phyloP scores from a whole-genome alignment of 2,797 vertebrate species.

The Florisuga fusca region DNA sequence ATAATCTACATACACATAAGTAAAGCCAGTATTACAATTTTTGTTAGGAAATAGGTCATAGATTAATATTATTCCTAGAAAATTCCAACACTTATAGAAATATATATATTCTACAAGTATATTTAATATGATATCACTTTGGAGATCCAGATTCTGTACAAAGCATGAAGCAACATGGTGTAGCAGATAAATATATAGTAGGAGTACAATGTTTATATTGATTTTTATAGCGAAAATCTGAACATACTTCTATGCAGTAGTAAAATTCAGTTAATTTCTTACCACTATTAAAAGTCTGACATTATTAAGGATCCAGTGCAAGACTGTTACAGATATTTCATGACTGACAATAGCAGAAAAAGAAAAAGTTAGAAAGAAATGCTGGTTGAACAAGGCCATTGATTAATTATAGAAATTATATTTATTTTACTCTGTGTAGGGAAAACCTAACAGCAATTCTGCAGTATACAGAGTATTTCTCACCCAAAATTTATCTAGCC shows the following conservation, averaged over 20 bases:
- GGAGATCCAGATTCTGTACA: not conserved
- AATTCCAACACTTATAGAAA: not conserved
- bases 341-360: conserved; percentile 32
- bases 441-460: conserved; percentile 1
- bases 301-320: conserved; percentile 23
- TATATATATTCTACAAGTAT: not conserved
- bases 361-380: conserved; percentile 7
- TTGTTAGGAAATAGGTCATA: not conserved
- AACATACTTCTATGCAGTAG: not conserved
- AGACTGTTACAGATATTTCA: conserved; percentile 24
- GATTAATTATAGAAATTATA: not conserved
- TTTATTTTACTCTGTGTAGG: not conserved
- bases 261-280: conserved; percentile 27
- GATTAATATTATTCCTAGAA: not conserved
- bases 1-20: not conserved
- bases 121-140: not conserved
- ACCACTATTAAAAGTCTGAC: conserved; percentile 31
- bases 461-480: not conserved
- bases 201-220: not conserved
- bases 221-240: not conserved
- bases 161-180: not conserved
- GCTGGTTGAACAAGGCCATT: not conserved
- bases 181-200: not conserved
- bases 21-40: not conserved
- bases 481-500: not conserved